Conservation (phyloP, 2,888 invertebrate genomes). For the Coelogynopora nodosa region DNA sequence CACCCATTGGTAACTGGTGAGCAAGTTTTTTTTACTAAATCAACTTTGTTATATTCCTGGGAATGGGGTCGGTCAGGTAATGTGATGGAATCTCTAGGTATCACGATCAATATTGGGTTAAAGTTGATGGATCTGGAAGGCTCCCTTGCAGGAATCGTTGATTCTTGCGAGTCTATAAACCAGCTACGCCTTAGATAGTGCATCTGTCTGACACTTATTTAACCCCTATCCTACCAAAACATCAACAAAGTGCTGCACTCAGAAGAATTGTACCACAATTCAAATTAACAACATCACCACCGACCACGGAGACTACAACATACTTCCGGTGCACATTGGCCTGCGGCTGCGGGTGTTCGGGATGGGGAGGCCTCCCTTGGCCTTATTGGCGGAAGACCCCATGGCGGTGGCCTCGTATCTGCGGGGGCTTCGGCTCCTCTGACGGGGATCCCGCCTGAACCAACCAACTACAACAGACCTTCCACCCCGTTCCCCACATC, state of each 20-base stretch:
- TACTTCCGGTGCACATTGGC: no score
- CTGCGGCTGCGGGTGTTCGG: no score
- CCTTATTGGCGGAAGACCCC: no score
- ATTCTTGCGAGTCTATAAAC: background rate
- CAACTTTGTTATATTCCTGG: background rate
- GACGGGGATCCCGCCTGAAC: no score
- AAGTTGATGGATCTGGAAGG: background rate
- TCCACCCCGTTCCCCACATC: no score
- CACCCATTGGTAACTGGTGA: background rate
- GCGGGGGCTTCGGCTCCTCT: no score
- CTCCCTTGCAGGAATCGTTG: background rate
- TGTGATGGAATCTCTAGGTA: background rate
- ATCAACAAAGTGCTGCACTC: background rate
- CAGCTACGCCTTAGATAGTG: background rate
- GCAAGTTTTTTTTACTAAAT: background rate
- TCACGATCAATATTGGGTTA: constrained; percentile 4
- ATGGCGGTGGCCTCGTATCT: no score
- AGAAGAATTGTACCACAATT: no score
- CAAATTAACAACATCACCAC: no score
- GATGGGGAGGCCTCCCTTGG: no score
- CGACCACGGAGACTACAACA: no score
- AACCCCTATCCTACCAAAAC: background rate
- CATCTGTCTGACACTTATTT: background rate
- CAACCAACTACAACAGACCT: no score
- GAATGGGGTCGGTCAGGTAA: background rate